Percentiles rank a stretch among this genome's conserved stretches.
Evolutionary conservation across 2,888 invertebrate species (phyloP).

Genomic region (Apotomis betuletana): DNA sequence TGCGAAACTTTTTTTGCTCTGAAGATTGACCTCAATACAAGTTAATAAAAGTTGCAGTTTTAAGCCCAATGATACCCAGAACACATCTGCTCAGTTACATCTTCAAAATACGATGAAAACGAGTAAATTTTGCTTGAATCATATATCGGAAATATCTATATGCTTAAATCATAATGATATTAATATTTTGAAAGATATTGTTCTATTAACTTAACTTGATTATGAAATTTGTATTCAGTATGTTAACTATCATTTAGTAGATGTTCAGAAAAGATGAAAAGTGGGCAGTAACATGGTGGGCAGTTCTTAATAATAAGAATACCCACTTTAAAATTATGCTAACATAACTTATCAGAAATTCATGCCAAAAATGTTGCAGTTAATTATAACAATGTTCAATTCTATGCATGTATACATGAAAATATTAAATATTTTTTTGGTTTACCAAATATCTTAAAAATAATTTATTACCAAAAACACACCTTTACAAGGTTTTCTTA

Average conservation of each 20-base stretch:
- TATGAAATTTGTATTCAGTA: neutral
- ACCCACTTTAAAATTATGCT: neutral
- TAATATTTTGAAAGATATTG: neutral
- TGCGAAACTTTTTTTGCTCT: conserved; percentile 60
- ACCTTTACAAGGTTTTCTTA: no score
- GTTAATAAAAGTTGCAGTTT: conserved; percentile 37
- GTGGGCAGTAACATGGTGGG: neutral
- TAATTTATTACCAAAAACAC: no score
- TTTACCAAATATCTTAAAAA: no score
- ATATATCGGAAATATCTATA: neutral
- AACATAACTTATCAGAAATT: no score
- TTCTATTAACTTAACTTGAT: neutral
- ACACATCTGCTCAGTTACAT: neutral
- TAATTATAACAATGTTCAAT: no score
- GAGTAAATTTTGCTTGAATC: neutral
- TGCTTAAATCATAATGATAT: neutral
- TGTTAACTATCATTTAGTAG: neutral
- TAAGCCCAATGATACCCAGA: conserved; percentile 1
- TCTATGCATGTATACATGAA: no score
- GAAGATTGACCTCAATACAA: conserved; percentile 60
- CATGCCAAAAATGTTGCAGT: no score
- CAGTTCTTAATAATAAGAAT: neutral
- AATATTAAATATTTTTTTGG: no score
- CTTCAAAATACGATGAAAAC: neutral
- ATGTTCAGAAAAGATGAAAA: neutral